Evolutionary conservation across 1,140 invertebrate species (phyloP).

Genomic region (Drosophila suzukii): DNA sequence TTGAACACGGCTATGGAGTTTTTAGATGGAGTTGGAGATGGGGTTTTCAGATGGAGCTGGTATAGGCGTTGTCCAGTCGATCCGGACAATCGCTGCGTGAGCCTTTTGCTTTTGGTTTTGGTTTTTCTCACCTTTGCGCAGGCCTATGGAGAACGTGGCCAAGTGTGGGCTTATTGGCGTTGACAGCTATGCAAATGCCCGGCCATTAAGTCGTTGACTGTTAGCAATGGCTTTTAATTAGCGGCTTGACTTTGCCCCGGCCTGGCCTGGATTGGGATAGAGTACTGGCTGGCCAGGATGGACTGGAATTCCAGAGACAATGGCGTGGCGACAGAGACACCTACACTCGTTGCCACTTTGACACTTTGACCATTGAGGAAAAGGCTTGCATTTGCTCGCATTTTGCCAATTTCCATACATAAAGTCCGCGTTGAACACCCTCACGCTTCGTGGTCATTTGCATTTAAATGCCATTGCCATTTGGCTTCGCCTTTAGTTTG

Average conservation of each 20-base stretch:
- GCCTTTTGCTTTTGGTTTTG: slow-evolving; percentile 44
- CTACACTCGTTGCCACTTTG: slow-evolving; percentile 63
- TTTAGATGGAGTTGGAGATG: slow-evolving; percentile 7
- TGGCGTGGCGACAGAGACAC: slow-evolving; percentile 57
- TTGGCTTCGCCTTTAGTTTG: slow-evolving; percentile 14
- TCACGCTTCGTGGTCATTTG: slow-evolving; percentile 79
- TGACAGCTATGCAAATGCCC: slow-evolving; percentile 79
- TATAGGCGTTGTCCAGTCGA: slow-evolving; percentile 21
- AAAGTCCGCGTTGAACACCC: slow-evolving; percentile 79
- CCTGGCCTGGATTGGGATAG: slow-evolving; percentile 2
- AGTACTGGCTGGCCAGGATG: background rate
- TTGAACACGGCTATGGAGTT: slow-evolving; percentile 25
- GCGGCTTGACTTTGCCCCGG: slow-evolving; percentile 39
- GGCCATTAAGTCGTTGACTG: slow-evolving; percentile 77
- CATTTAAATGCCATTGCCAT: slow-evolving; percentile 77
- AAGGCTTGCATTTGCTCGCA: slow-evolving; percentile 64
- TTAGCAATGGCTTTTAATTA: slow-evolving; percentile 82
- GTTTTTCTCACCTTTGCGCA: slow-evolving; percentile 31
- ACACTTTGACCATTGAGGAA: slow-evolving; percentile 76
- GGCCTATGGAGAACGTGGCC: slow-evolving; percentile 50
- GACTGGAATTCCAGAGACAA: slow-evolving; percentile 45
- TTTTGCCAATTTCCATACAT: slow-evolving; percentile 80
- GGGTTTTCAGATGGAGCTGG: slow-evolving; percentile 5
- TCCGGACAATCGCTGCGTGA: slow-evolving; percentile 32
- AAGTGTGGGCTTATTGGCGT: slow-evolving; percentile 73